A percentile compares a stretch with the other conserved stretches of the same genome.
Evolutionary conservation across 1,140 invertebrate species (phyloP).

Genomic region (Pseudomyrmex pallidus): DNA sequence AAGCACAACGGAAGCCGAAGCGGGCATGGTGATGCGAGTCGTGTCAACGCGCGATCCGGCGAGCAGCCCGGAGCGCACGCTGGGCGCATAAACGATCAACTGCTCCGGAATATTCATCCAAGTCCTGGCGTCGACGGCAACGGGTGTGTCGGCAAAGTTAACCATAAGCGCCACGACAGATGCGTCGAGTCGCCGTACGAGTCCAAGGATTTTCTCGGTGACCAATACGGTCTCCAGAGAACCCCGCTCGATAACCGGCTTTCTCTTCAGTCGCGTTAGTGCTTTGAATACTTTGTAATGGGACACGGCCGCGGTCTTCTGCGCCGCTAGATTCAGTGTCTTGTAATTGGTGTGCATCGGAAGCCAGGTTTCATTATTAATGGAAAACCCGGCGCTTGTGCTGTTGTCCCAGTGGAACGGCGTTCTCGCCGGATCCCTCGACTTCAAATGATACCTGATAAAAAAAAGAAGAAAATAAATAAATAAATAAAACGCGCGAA

Average conservation of each 20-base stretch:
- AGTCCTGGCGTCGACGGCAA: slow-evolving; percentile 61
- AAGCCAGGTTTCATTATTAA: slow-evolving; percentile 85
- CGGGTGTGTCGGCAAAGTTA: slow-evolving; percentile 64
- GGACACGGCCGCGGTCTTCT: slow-evolving; percentile 79
- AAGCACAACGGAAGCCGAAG: slow-evolving; percentile 67
- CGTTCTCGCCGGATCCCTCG: slow-evolving; percentile 86
- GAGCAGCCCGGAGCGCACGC: slow-evolving; percentile 58
- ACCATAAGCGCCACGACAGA: slow-evolving; percentile 67
- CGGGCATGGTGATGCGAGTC: slow-evolving; percentile 53
- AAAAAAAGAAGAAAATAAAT: neutral
- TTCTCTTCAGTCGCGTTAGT: slow-evolving; percentile 82
- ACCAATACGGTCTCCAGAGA: slow-evolving; percentile 76
- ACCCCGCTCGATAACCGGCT: slow-evolving; percentile 79
- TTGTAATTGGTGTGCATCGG: slow-evolving; percentile 86
- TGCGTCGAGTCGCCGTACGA: slow-evolving; percentile 58
- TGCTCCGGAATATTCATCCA: slow-evolving; percentile 69
- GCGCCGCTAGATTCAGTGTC: slow-evolving; percentile 85
- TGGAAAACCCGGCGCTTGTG: slow-evolving; percentile 85
- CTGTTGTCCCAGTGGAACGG: slow-evolving; percentile 87
- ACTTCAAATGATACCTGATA: slow-evolving; percentile 80
- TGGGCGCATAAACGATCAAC: slow-evolving; percentile 64
- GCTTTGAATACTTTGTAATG: slow-evolving; percentile 86
- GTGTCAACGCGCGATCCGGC: slow-evolving; percentile 35
- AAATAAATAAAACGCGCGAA: neutral
- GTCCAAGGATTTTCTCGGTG: slow-evolving; percentile 79